Evolutionary conservation across 2,113 vertebrate species (phyloP).

Genomic region (Epinephelus cyanopodus): DNA sequence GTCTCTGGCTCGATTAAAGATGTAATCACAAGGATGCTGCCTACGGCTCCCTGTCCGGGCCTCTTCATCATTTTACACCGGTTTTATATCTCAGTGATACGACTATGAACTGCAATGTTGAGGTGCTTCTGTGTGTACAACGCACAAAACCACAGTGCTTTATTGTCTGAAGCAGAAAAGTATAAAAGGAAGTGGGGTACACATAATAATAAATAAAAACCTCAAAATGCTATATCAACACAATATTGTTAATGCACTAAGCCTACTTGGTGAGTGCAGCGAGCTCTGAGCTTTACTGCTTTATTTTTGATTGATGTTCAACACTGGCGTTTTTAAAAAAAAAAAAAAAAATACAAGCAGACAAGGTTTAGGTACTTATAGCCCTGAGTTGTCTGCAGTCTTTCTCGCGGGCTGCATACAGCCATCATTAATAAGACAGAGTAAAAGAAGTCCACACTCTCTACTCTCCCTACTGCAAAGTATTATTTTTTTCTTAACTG

Average conservation of each 20-base stretch:
- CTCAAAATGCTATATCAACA: neutral
- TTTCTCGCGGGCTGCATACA: neutral
- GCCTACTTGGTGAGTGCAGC: neutral
- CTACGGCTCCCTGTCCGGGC: conserved; percentile 14
- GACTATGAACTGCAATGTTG: conserved; percentile 1
- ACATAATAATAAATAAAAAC: neutral
- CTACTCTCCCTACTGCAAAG: neutral
- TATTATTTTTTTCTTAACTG: neutral
- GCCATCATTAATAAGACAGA: neutral
- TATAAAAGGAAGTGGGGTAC: neutral
- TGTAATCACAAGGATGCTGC: conserved; percentile 48
- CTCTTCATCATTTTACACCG: conserved; percentile 49
- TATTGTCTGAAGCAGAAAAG: conserved; percentile 2
- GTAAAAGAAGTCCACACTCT: neutral
- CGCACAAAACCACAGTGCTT: neutral
- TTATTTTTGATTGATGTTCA: neutral
- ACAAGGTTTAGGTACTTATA: neutral
- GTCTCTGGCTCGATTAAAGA: conserved; percentile 53
- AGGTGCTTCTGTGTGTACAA: neutral
- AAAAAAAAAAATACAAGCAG: neutral
- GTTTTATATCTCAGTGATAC: conserved; percentile 24
- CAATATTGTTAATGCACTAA: neutral
- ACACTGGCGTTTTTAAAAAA: neutral
- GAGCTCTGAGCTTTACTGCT: neutral
- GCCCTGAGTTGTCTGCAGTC: neutral